Conservation (phyloP, 2,797 vertebrate species). For the Chelidonichthys spinosus region DNA sequence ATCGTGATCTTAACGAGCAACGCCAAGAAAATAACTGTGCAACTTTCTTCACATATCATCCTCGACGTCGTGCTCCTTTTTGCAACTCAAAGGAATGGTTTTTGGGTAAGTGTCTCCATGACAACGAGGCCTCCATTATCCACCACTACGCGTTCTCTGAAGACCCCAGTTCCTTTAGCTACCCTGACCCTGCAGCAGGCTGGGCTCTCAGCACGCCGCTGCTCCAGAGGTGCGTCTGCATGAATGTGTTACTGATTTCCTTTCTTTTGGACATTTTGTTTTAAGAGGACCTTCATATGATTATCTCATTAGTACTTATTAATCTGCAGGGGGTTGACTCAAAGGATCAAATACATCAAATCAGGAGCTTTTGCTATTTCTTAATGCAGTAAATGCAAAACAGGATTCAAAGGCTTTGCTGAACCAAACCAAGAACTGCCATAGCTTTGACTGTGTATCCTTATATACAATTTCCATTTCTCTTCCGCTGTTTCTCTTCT, state of each 20-base stretch:
- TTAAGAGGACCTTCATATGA: neutral
- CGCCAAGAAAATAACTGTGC: neutral
- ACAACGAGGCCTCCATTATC: constrained; percentile 91
- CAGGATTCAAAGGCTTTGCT: neutral
- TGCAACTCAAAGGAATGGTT: constrained; percentile 88
- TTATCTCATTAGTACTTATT: neutral
- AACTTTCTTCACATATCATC: neutral
- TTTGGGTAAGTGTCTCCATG: constrained; percentile 89
- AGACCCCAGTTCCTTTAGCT: constrained; percentile 89
- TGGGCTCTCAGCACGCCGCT: constrained; percentile 91
- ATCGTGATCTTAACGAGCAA: neutral
- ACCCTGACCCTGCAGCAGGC: constrained; percentile 93
- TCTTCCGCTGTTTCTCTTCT: neutral
- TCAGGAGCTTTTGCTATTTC: neutral
- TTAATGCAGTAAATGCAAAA: neutral
- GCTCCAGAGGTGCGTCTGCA: constrained; percentile 84
- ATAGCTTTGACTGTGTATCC: neutral
- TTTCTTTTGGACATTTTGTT: neutral
- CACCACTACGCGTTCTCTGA: constrained; percentile 96
- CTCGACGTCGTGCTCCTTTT: neutral
- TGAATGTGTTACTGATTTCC: neutral
- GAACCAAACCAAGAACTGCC: neutral
- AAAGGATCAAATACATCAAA: neutral
- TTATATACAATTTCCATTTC: neutral
- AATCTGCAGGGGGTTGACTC: neutral